Percentiles rank a stretch among this genome's conserved stretches.
These are phyloP conservation scores for Cotesia chilonis DNA, from an alignment of 1,140 invertebrate genomes.

Conservation along the genomic window DNA sequence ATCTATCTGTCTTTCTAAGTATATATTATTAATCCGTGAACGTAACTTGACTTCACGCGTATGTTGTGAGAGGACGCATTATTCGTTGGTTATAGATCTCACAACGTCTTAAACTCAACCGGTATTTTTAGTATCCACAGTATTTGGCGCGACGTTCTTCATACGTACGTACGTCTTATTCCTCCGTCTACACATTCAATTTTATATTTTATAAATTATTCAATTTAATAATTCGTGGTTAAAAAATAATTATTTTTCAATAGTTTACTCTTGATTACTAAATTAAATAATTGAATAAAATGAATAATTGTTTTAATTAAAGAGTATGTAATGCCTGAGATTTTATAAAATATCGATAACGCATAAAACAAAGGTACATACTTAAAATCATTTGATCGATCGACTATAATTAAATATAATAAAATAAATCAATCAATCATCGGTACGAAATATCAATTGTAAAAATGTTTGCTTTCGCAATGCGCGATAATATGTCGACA, in stretches of 20 bases:
- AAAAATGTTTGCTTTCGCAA: conserved; percentile 56
- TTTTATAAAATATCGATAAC: no score
- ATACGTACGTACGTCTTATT: conserved; percentile 17
- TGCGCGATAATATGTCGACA: conserved; percentile 59
- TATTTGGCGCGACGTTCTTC: conserved; percentile 57
- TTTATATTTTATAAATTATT: conserved; percentile 27
- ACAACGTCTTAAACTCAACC: conserved; percentile 30
- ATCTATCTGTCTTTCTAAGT: not conserved
- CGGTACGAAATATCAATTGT: not conserved
- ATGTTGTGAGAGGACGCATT: conserved; percentile 45
- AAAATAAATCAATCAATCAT: not conserved
- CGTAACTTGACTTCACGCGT: conserved; percentile 23
- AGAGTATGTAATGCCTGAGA: no score
- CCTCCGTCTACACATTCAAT: conserved; percentile 38
- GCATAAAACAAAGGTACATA: no score
- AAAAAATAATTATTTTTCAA: no score
- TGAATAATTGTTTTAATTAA: no score
- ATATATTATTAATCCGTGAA: not conserved
- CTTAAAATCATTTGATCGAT: no score
- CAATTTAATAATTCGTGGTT: no score
- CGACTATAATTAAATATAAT: no score
- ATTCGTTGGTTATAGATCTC: conserved; percentile 35
- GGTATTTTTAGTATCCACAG: conserved; percentile 61
- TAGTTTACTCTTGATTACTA: no score
- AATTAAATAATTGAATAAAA: no score